phyloP scores from a whole-genome alignment of 2,888 invertebrate genomes.

The Rhagonycha fulva region DNA sequence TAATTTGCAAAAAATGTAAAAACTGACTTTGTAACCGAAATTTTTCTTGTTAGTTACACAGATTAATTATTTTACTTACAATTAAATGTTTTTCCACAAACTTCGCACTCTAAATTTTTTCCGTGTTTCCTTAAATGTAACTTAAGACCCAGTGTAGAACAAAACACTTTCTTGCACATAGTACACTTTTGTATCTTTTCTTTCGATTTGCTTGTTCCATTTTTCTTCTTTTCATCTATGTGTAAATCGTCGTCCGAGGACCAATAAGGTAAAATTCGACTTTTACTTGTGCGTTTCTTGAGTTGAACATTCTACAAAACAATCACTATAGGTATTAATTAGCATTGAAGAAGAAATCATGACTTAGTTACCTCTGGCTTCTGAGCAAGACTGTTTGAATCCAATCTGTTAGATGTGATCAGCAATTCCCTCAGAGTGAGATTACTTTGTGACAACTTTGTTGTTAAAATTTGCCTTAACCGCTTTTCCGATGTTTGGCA shows the following conservation, averaged over 20 bases:
- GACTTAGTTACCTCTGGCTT: not conserved
- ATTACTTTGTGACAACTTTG: not conserved
- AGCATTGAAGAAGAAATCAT: not conserved
- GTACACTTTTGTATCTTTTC: constrained; percentile 33
- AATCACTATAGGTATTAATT: no score
- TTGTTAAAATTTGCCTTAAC: constrained; percentile 33
- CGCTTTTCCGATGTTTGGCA: constrained; percentile 44
- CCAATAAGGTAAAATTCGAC: not conserved
- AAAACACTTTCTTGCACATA: constrained; percentile 44
- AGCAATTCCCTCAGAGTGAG: not conserved
- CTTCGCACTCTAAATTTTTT: constrained; percentile 43
- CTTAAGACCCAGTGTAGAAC: constrained; percentile 40
- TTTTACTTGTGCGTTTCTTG: not conserved
- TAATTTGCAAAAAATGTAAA: no score
- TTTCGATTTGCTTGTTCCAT: not conserved
- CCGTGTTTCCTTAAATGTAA: constrained; percentile 47
- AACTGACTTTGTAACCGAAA: no score
- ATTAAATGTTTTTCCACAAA: constrained; percentile 46
- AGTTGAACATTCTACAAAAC: not conserved
- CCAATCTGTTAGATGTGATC: not conserved
- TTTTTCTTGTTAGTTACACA: no score
- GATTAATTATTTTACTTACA: no score
- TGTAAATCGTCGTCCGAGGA: constrained; percentile 19
- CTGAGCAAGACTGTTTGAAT: not conserved
- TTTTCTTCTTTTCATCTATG: constrained; percentile 8